A percentile compares a stretch with the other conserved stretches of the same genome.
Conservation (phyloP, 2,888 invertebrate species). For the Amblyteles armatorius region DNA sequence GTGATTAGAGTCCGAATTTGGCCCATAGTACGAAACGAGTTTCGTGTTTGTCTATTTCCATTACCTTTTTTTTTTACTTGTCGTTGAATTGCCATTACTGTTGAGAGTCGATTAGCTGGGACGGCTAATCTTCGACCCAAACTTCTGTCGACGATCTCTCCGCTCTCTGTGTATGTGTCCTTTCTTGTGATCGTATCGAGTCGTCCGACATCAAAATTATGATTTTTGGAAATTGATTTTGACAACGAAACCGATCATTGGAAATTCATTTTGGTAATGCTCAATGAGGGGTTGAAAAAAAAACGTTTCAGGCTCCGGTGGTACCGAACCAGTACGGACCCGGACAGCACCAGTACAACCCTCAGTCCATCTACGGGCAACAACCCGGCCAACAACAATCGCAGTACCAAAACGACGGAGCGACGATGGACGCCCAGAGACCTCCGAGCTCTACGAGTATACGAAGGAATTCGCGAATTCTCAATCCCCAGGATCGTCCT, state of each 20-base stretch:
- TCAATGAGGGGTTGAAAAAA: background rate
- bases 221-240: background rate
- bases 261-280: background rate
- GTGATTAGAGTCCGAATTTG: slow-evolving; percentile 33
- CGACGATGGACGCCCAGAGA: slow-evolving; percentile 76
- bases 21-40: slow-evolving; percentile 6
- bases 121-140: slow-evolving; percentile 19
- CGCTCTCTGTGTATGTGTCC: background rate
- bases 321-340: slow-evolving; percentile 79
- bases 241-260: background rate
- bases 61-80: background rate
- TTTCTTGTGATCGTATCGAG: background rate
- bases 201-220: background rate
- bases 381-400: slow-evolving; percentile 76
- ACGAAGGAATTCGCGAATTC: slow-evolving; percentile 82
- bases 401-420: slow-evolving; percentile 78
- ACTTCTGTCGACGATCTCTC: slow-evolving; percentile 32
- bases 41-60: slow-evolving; percentile 16
- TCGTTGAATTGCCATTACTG: background rate
- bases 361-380: slow-evolving; percentile 73
- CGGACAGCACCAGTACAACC: slow-evolving; percentile 79
- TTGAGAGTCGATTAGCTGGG: slow-evolving; percentile 24
- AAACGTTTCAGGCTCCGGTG: slow-evolving; percentile 66
- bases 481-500: slow-evolving; percentile 82
- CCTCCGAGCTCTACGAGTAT: slow-evolving; percentile 79